Evolutionary conservation across 2,113 vertebrate genomes (phyloP).

Genomic region (Pachyramphus minor): DNA sequence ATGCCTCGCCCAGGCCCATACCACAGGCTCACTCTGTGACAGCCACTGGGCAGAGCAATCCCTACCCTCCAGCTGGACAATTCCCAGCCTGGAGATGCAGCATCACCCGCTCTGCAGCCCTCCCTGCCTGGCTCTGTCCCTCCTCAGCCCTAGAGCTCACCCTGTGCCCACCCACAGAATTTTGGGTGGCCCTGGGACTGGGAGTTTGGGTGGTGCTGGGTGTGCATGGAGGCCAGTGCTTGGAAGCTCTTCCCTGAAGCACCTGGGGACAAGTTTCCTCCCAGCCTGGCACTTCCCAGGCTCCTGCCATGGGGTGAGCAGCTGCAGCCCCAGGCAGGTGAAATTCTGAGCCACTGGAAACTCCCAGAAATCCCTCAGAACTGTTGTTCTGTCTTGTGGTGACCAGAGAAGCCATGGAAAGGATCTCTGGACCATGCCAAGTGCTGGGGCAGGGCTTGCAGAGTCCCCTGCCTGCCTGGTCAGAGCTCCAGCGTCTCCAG

Average conservation of each 20-base stretch:
- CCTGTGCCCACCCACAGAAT: background rate
- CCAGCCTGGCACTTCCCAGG: rapidly evolving
- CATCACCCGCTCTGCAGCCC: background rate
- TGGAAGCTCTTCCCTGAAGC: background rate
- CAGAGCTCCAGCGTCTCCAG: background rate
- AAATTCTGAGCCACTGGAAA: background rate
- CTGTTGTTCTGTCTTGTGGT: background rate
- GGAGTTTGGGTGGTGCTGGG: background rate
- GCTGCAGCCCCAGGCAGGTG: background rate
- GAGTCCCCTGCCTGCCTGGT: background rate
- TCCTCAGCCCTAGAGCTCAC: background rate
- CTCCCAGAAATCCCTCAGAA: background rate
- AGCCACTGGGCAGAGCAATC: background rate
- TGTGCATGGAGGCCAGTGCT: background rate
- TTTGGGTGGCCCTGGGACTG: rapidly evolving
- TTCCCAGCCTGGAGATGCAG: background rate
- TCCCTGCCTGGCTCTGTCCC: rapidly evolving
- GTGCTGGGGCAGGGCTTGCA: background rate
- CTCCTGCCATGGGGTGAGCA: background rate
- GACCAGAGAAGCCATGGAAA: background rate
- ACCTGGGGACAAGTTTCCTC: background rate
- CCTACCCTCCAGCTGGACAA: background rate
- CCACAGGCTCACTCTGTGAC: rapidly evolving
- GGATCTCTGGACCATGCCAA: background rate
- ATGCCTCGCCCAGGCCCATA: background rate